phyloP scores from a whole-genome alignment of 2,113 vertebrate genomes.

The Orycteropus afer region DNA sequence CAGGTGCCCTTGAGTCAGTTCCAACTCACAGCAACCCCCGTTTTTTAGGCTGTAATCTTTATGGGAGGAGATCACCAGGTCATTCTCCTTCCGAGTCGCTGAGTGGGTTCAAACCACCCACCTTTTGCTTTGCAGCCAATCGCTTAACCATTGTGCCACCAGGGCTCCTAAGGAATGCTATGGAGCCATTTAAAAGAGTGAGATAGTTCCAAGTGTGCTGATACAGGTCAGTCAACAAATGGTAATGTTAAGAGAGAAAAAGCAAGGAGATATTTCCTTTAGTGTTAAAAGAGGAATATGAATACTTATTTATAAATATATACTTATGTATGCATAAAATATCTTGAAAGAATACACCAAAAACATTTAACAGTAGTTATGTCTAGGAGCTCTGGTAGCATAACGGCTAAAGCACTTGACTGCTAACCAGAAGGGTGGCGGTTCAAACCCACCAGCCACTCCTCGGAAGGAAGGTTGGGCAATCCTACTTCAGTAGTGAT shows the following conservation, averaged over 20 bases:
- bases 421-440: no score
- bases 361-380: neutral
- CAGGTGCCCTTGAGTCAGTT: neutral
- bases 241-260: neutral
- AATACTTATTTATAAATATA: neutral
- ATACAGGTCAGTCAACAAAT: neutral
- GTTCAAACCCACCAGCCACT: no score
- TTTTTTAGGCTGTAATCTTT: no score
- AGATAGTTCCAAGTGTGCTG: neutral
- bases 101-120: no score
- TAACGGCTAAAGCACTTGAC: no score
- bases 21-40: neutral
- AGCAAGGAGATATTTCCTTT: neutral
- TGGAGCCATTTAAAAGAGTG: neutral
- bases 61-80: no score
- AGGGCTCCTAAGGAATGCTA: neutral
- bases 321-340: neutral
- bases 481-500: no score
- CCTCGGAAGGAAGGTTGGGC: no score
- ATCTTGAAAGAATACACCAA: neutral
- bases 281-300: neutral
- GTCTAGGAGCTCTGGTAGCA: no score
- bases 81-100: no score
- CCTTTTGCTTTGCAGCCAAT: no score
- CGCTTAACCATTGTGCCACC: no score